Conservation (phyloP, 2,113 vertebrate genomes). For the Mustela lutreola region DNA sequence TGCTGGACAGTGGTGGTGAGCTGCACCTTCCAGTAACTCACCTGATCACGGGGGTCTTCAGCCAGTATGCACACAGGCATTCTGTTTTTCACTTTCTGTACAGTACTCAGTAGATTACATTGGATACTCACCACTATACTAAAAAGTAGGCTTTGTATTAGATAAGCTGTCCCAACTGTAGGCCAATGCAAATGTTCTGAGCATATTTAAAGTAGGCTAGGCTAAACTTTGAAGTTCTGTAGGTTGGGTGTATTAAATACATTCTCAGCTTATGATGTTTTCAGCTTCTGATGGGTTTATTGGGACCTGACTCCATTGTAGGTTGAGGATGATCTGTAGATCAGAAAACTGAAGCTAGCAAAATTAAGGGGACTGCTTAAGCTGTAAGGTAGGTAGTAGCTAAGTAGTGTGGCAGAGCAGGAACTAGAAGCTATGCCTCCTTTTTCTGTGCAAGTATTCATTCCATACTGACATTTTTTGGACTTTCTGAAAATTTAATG, state of each 20-base stretch:
- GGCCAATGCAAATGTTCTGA: neutral
- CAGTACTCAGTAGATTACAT: neutral
- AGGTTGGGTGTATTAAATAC: neutral
- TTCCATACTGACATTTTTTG: neutral
- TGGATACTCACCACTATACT: neutral
- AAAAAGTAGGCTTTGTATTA: neutral
- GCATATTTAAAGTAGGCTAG: neutral
- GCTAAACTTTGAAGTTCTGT: neutral
- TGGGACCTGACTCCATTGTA: neutral
- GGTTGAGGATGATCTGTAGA: neutral
- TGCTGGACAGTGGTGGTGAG: neutral
- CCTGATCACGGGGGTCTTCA: neutral
- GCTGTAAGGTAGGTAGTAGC: neutral
- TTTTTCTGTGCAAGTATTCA: neutral
- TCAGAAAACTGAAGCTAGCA: slow-evolving; percentile 26
- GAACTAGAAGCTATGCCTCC: neutral
- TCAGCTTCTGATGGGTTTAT: neutral
- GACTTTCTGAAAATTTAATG: neutral
- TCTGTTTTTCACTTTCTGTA: neutral
- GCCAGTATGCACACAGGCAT: neutral
- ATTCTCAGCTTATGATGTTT: neutral
- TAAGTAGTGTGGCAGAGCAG: neutral
- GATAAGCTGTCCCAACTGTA: neutral
- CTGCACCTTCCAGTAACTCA: neutral
- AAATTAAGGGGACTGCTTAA: slow-evolving; percentile 12